phyloP scores from a whole-genome alignment of 2,797 vertebrate species.

The Pitangus sulphuratus region DNA sequence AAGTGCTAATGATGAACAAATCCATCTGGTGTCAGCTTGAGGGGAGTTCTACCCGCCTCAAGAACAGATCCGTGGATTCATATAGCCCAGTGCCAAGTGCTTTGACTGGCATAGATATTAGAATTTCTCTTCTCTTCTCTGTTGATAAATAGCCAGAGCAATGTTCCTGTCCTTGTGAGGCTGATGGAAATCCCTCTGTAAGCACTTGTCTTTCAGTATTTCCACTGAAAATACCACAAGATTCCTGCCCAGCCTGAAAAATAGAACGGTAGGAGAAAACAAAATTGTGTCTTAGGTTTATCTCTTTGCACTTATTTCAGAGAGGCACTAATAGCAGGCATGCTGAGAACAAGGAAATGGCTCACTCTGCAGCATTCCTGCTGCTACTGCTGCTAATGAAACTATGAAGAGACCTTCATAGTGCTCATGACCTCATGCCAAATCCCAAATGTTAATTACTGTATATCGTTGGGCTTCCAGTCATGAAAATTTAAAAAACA shows the following conservation, averaged over 20 bases:
- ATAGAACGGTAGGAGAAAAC: background rate
- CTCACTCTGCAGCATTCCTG: background rate
- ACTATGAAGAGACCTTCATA: background rate
- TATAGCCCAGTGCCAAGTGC: background rate
- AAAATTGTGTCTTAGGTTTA: slow-evolving; percentile 11
- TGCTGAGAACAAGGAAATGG: slow-evolving; percentile 27
- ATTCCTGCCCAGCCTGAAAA: slow-evolving; percentile 27
- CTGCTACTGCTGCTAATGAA: background rate
- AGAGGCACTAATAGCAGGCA: background rate
- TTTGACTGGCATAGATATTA: slow-evolving; percentile 21
- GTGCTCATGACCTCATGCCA: background rate
- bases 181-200: slow-evolving; percentile 39
- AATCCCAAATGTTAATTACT: slow-evolving; percentile 6
- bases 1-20: slow-evolving; percentile 39
- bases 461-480: slow-evolving; percentile 14
- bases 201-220: slow-evolving; percentile 16
- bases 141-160: slow-evolving; percentile 34
- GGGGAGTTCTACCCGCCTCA: background rate
- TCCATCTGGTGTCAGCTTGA: background rate
- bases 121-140: background rate
- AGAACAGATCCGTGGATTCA: background rate
- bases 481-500: slow-evolving; percentile 26
- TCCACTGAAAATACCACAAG: slow-evolving; percentile 41
- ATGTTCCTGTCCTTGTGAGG: background rate
- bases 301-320: slow-evolving; percentile 19